Evolutionary conservation across 2,113 vertebrate genomes (phyloP), one percentile per base, ranked within the genome.

Genomic region (Cololabis saira): DNA sequence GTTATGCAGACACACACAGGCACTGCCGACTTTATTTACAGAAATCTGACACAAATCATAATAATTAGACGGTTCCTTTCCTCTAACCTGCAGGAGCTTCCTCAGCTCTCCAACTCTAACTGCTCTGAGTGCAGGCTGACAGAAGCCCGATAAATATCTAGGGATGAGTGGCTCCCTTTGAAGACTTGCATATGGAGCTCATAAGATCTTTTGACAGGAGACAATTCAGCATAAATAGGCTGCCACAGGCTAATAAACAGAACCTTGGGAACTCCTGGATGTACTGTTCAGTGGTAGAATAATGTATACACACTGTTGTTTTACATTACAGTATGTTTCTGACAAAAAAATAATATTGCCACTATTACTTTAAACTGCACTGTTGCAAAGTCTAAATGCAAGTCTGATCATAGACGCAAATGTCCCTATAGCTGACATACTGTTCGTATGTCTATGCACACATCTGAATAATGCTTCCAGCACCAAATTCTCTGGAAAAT

Each of bases 31-130:
- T 87, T 80, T 89, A 79, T 89, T 89, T 67, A 74, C 59, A 54
- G 61, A 72, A 60, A 76, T 87, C 81, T 85, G 71, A 82, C 82
- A 85, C 54, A 58, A 62, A 19, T 52, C 52, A 48, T 52, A 72
- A 63, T 88, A 89, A 91, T 89, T 85, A 87, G 83, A 71, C 68
- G 52, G 67, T 67, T 69, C 61, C 66, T 67, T 77, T 53, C 50
- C 65, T 58, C 54, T 55, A 78, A 82, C 61, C 71, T 83, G 66
- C 62, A 12, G 80, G 75, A 87, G 78, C 49, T 51, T 74, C 53
- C 67, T 74, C 66, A 17, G 56, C 71, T 61, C 65, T 67, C 50
- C 43, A 42, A 16, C 66, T 68, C 54, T 18, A 61, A 65, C 63
- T 19, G 62, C 66, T 78, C 51, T 18, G 44, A 78, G 58, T 54